Base-by-base conservation (phyloP, 2,113 vertebrate genomes). In the Cichladusa arquata region DNA sequence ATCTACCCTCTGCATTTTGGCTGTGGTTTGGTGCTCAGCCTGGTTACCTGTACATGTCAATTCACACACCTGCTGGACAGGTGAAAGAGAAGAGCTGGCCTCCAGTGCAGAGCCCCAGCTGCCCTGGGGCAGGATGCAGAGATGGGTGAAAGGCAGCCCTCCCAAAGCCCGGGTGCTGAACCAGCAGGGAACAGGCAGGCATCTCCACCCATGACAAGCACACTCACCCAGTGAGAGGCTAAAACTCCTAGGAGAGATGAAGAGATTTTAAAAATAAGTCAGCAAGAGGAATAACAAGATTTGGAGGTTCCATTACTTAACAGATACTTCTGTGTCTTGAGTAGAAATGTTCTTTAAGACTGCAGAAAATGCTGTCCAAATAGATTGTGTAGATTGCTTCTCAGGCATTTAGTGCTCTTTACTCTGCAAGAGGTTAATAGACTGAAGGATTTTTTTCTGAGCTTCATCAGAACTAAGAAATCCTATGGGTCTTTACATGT, bases 21-120 rank as follows among this genome's bases (percentile, higher is more conserved):
- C 50, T 0, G 0, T 29, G 50, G 29, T n/a, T 24, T 34, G 42
- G 29, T 11, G 19, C 15, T 40, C 29, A 29, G 23, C 15, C 50
- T 47, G 48, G 69, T 23, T 6, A 14, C 81, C 58, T 65, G 81
- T 1, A 6, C 0, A 0, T 56, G 70, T n/a, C 1, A 2, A 29
- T n/a, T 47, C 23, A n/a, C 58, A 24, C n/a, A 22, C 4, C 11
- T 23, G n/a, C 62, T 54, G 38, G 38, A 53, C 61, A 15, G 28
- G 34, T 31, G 57, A 45, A 54, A 53, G 38, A 26, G 44, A 26
- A 14, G 76, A 44, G 51, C 0, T 65, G 62, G 14, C 38, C 31
- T 81, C 22, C 19, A 36, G n/a, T 0, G 4, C 28, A 57, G 54
- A 84, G 8, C 23, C 16, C 14, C 31, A 44, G 45, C 34, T 79